Conservation (phyloP, 1,140 invertebrate genomes). For the Dendrolimus kikuchii region DNA sequence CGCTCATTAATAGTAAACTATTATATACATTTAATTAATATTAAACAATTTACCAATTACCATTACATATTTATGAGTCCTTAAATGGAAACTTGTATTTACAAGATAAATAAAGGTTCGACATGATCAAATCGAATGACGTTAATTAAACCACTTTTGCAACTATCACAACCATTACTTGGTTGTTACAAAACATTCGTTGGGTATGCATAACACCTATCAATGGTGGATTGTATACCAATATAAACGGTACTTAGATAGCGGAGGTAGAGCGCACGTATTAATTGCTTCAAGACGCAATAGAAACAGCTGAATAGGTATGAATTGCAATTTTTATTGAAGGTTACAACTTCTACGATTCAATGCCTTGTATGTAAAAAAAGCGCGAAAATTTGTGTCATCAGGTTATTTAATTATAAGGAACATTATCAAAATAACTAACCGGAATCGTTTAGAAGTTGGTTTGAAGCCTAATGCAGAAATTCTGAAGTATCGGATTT, state of each 20-base stretch:
- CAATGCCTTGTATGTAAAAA: no score
- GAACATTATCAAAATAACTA: no score
- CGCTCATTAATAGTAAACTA: no score
- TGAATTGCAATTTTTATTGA: background rate
- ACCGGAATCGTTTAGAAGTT: no score
- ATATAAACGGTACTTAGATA: background rate
- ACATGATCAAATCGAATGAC: background rate
- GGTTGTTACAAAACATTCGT: conserved; percentile 4
- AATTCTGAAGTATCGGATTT: no score
- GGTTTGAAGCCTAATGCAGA: no score
- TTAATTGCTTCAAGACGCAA: background rate
- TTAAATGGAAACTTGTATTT: background rate
- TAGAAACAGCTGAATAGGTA: background rate
- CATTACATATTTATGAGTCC: background rate
- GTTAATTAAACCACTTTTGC: background rate
- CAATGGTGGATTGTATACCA: conserved; percentile 1
- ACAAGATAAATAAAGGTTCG: background rate
- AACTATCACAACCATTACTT: conserved; percentile 4
- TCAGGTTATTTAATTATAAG: no score
- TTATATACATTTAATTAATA: no score
- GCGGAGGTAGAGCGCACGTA: background rate
- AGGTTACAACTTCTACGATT: no score
- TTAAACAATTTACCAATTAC: no score
- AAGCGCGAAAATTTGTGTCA: no score
- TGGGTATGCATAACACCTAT: conserved; percentile 7